A percentile compares a stretch with the other conserved stretches of the same genome.
Conservation (phyloP, 2,888 invertebrate genomes). For the Mechanitis mazaeus region DNA sequence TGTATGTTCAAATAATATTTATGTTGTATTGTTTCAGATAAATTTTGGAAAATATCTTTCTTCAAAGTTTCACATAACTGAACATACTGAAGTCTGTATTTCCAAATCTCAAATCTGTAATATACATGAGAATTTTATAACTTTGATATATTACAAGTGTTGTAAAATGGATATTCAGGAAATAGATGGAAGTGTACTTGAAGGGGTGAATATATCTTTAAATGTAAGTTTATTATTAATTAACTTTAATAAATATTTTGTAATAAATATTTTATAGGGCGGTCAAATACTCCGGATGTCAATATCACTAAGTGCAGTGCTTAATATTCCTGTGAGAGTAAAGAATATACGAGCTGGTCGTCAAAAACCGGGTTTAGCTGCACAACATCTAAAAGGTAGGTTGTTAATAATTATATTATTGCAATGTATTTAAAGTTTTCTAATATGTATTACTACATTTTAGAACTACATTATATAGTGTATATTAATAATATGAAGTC, state of each 20-base stretch:
- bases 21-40: too few relatives aligned
- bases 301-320: constrained; percentile 85
- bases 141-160: neutral
- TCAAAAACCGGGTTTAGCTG: constrained; percentile 87
- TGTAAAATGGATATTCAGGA: constrained; percentile 60
- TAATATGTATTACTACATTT: too few relatives aligned
- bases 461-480: too few relatives aligned
- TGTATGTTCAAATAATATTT: too few relatives aligned
- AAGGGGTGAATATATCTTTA: constrained; percentile 78
- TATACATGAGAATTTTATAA: too few relatives aligned
- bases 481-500: too few relatives aligned
- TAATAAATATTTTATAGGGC: constrained; percentile 76
- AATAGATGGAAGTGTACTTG: constrained; percentile 87
- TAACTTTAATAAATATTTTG: neutral
- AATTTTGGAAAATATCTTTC: too few relatives aligned
- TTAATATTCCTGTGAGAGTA: constrained; percentile 83
- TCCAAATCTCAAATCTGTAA: neutral
- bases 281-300: constrained; percentile 93
- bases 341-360: constrained; percentile 88
- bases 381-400: constrained; percentile 87
- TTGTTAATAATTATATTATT: neutral
- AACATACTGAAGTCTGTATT: neutral
- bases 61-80: too few relatives aligned
- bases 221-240: neutral
- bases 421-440: too few relatives aligned